These are phyloP conservation scores for Eurypyga helias DNA, from an alignment of 2,113 vertebrate species.

Conservation along the genomic window DNA sequence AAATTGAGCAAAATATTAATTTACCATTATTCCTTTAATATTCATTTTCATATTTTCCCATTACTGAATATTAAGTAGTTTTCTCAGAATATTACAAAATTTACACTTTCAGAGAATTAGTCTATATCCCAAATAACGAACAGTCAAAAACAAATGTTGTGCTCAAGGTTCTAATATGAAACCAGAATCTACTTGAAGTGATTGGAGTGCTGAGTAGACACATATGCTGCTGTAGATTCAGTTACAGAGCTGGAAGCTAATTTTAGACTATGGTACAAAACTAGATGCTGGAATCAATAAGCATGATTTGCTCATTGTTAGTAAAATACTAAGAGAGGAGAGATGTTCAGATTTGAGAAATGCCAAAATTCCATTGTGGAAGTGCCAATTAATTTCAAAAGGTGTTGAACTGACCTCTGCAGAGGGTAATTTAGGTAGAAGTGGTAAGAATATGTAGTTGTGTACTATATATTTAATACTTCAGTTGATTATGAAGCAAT, in stretches of 20 bases:
- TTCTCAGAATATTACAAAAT: neutral
- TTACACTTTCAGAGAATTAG: neutral
- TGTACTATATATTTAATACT: neutral
- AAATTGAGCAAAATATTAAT: neutral
- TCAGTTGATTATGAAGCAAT: neutral
- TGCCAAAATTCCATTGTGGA: neutral
- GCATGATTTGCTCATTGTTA: neutral
- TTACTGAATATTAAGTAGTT: neutral
- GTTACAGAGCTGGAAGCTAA: neutral
- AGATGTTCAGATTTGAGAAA: neutral
- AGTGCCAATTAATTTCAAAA: neutral
- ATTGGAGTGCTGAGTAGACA: neutral
- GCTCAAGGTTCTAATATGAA: neutral
- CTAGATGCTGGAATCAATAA: neutral
- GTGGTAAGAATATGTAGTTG: neutral
- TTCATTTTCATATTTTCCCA: neutral
- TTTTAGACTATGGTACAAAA: slow-evolving; percentile 11
- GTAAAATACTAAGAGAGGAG: neutral
- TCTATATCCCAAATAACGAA: neutral
- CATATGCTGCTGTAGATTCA: neutral
- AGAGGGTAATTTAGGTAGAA: neutral
- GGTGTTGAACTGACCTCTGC: neutral
- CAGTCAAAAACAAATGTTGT: neutral
- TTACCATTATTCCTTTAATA: neutral
- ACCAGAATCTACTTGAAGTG: neutral